These are phyloP conservation scores for Indicator maculatus DNA, from an alignment of 2,113 vertebrate genomes.

Conservation along the genomic window DNA sequence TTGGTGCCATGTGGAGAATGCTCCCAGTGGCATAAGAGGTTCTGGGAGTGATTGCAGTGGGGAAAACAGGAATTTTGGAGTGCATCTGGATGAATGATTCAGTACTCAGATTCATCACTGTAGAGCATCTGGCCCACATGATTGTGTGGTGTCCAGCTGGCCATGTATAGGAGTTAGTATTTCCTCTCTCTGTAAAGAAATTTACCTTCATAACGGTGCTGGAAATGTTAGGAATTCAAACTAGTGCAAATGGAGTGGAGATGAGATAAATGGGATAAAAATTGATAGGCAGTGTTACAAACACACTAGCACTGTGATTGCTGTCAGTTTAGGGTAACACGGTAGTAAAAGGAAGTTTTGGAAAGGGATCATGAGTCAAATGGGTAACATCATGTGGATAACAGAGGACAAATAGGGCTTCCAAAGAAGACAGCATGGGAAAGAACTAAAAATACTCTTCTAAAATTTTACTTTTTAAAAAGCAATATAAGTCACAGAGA, in stretches of 20 bases:
- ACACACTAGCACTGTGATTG: neutral
- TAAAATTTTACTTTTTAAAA: neutral
- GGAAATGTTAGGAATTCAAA: neutral
- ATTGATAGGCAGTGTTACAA: neutral
- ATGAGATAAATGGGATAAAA: neutral
- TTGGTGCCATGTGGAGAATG: neutral
- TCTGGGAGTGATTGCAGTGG: neutral
- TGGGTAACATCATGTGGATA: neutral
- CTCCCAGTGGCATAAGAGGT: neutral
- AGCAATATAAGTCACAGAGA: neutral
- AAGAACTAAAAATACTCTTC: neutral
- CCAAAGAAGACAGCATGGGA: neutral
- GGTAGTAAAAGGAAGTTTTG: neutral
- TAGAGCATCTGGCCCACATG: accelerated
- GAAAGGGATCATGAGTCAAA: neutral
- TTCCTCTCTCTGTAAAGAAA: neutral
- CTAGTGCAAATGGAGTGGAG: neutral
- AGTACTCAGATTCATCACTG: neutral
- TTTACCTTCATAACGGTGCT: neutral
- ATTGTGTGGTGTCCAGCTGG: neutral
- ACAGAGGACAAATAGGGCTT: neutral
- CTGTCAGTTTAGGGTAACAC: neutral
- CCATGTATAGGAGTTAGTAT: neutral
- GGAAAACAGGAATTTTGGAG: neutral
- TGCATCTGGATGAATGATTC: neutral